Evolutionary conservation across 2,113 vertebrate genomes (phyloP), one percentile per base, ranked within the genome.

Genomic region (Zeus faber): DNA sequence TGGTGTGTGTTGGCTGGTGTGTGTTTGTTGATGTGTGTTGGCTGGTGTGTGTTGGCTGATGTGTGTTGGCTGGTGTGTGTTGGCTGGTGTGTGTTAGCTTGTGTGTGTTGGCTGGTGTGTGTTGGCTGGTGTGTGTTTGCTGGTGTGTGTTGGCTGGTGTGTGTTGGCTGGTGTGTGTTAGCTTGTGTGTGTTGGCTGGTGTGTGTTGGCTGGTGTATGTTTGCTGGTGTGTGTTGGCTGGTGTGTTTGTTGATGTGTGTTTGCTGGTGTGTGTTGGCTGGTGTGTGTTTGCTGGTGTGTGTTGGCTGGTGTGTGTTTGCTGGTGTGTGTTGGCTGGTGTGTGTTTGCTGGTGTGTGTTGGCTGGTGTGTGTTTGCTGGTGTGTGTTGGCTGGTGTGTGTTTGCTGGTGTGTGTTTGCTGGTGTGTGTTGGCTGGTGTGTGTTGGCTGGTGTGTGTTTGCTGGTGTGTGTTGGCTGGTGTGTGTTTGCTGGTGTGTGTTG

Each of bases 1-100:
- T 25, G n/a, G 24, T 27, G 27, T 23, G 16, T 46, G 22, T 37
- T 11, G 2, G 8, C 7, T 25, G 18, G 3, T 20, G 33, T 45
- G 23, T 58, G 40, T 45, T 44, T 62, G 59, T 54, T 59, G 35
- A 44, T 68, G 54, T 62, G 52, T 27, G 13, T 49, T n/a, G n/a
- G n/a, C n/a, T n/a, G n/a, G 18, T 33, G 29, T 54, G 23, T 18
- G 17, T 13, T n/a, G n/a, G n/a, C n/a, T n/a, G n/a, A 14, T 23
- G 27, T 20, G 49, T 23, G 44, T 46, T 20, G 22, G 44, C 8
- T n/a, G n/a, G 44, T 24, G 20, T 24, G 20, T 50, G 48, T 33
- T 25, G 31, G 6, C 2, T 20, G 10, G 4, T 18, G 25, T 31
- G 41, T 17, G 10, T n/a, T n/a, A n/a, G n/a, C n/a, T n/a, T n/a